Conservation (phyloP, 2,797 vertebrate species). For the Peromyscus aztecus region DNA sequence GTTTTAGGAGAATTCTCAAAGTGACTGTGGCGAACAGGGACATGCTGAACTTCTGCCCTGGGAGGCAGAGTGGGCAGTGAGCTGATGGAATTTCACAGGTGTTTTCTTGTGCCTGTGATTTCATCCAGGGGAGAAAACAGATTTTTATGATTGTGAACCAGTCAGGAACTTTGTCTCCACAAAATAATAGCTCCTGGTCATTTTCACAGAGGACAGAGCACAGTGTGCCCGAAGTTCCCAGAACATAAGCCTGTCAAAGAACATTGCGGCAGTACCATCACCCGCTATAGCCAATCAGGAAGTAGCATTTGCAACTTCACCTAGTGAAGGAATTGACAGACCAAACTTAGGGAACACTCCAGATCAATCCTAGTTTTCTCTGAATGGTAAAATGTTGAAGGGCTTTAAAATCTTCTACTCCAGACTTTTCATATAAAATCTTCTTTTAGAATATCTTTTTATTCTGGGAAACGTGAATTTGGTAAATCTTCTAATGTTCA, state of each 20-base stretch:
- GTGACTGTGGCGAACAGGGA: neutral
- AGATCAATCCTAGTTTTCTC: neutral
- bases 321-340: neutral
- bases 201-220: neutral
- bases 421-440: neutral
- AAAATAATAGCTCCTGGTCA: neutral
- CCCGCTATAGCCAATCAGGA: neutral
- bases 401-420: neutral
- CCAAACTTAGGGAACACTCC: neutral
- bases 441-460: slow-evolving; percentile 2
- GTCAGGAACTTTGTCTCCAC: neutral
- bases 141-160: neutral
- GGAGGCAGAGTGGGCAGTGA: neutral
- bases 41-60: too few relatives aligned
- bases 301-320: neutral
- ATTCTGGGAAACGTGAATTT: neutral
- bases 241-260: neutral
- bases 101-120: neutral
- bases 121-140: neutral
- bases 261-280: neutral
- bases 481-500: neutral
- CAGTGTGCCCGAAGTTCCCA: neutral
- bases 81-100: neutral
- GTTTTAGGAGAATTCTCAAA: neutral
- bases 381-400: neutral